Percentiles rank a stretch among this genome's conserved stretches.
Conservation (phyloP, 2,888 invertebrate species). For the Trichogramma evanescens region DNA sequence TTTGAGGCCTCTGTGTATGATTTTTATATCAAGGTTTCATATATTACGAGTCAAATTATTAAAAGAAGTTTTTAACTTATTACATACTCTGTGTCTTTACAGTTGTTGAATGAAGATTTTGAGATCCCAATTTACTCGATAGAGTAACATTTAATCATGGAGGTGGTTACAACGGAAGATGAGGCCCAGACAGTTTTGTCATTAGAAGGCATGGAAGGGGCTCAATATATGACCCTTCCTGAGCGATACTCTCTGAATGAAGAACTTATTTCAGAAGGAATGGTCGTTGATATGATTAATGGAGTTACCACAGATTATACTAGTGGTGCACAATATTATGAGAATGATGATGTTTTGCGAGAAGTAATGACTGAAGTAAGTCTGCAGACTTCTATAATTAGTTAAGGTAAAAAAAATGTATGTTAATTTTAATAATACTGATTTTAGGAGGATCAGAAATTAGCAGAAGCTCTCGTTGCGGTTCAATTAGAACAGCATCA, state of each 20-base stretch:
- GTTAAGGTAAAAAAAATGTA: neutral
- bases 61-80: neutral
- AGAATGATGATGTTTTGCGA: conserved; percentile 40
- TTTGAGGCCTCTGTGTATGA: neutral
- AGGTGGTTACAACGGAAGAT: conserved; percentile 41
- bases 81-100: neutral
- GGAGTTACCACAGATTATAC: conserved; percentile 40
- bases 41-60: neutral
- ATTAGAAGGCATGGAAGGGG: conserved; percentile 42
- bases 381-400: neutral
- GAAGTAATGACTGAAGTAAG: conserved; percentile 42
- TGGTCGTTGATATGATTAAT: conserved; percentile 46
- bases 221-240: conserved; percentile 47
- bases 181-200: conserved; percentile 41
- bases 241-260: conserved; percentile 41
- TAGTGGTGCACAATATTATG: conserved; percentile 40
- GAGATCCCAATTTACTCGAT: conserved; percentile 2
- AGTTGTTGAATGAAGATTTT: conserved; percentile 13
- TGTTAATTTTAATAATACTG: neutral
- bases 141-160: conserved; percentile 22
- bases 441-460: conserved; percentile 52
- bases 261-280: conserved; percentile 42
- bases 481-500: conserved; percentile 58
- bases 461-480: conserved; percentile 58
- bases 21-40: neutral